Evolutionary conservation across 2,797 vertebrate species (phyloP).

Genomic region (Enteromius paludinosus): DNA sequence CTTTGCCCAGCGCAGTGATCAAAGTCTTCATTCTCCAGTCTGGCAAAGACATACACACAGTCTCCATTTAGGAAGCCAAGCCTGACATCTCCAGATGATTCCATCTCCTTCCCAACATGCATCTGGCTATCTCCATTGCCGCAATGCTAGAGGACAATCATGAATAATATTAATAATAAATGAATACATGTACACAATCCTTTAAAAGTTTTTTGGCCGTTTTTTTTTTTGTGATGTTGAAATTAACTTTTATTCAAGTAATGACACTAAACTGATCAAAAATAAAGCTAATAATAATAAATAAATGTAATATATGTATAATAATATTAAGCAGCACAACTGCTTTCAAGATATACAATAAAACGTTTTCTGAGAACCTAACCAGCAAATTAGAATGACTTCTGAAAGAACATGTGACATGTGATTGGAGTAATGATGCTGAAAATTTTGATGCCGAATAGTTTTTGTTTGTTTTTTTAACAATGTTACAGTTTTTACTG

Average conservation of each 20-base stretch:
- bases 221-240: not conserved
- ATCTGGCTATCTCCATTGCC: not conserved
- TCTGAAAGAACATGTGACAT: not conserved
- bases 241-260: not conserved
- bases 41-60: slow-evolving; percentile 22
- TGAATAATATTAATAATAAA: not conserved
- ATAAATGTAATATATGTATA: too few species aligned
- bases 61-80: slow-evolving; percentile 34
- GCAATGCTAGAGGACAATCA: not conserved
- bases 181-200: not conserved
- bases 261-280: not conserved
- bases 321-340: not conserved
- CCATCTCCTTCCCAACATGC: slow-evolving; percentile 25
- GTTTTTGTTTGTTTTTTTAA: too few species aligned
- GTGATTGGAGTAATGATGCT: not conserved
- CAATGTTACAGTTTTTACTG: not conserved
- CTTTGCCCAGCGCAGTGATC: slow-evolving; percentile 41
- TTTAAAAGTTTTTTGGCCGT: not conserved
- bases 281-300: not conserved
- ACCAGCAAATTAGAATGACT: not conserved
- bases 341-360: not conserved
- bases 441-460: too few species aligned
- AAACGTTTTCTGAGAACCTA: not conserved
- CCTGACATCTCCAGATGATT: slow-evolving; percentile 40
- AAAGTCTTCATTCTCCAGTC: slow-evolving; percentile 38